Conservation (phyloP, 2,888 invertebrate species). For the Cylindroiulus punctatus region DNA sequence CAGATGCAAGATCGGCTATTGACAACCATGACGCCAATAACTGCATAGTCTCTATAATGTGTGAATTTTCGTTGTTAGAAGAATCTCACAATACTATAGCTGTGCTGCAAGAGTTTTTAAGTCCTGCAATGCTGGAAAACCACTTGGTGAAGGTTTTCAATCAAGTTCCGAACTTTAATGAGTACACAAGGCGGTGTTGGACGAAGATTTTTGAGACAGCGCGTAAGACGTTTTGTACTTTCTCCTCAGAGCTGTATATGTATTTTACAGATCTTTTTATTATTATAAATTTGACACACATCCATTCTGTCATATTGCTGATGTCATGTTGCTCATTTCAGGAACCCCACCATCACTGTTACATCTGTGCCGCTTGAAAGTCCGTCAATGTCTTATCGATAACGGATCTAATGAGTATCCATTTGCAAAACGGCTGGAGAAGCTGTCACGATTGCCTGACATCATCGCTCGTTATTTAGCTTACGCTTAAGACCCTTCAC, state of each 20-base stretch:
- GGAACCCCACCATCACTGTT: background rate
- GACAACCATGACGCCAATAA: background rate
- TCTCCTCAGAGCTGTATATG: too few species aligned
- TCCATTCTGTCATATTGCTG: too few species aligned
- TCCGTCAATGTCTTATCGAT: background rate
- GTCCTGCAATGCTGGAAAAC: background rate
- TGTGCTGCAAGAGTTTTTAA: background rate
- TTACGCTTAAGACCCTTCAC: background rate
- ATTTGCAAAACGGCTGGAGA: background rate
- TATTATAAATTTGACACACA: too few species aligned
- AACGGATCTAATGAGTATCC: background rate
- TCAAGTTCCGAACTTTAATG: too few species aligned
- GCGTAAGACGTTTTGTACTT: background rate
- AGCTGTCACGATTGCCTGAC: background rate
- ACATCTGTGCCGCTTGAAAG: background rate
- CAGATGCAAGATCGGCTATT: background rate
- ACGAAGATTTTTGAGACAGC: background rate
- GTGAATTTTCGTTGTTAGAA: background rate
- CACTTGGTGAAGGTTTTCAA: too few species aligned
- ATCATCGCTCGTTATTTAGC: background rate
- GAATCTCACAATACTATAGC: background rate
- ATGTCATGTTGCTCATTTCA: slow-evolving; percentile 27
- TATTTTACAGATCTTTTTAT: too few species aligned
- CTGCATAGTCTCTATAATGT: background rate
- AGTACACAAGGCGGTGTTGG: background rate